Base-by-base conservation (phyloP, 1,140 invertebrate genomes). In the Chymomyza costata region DNA sequence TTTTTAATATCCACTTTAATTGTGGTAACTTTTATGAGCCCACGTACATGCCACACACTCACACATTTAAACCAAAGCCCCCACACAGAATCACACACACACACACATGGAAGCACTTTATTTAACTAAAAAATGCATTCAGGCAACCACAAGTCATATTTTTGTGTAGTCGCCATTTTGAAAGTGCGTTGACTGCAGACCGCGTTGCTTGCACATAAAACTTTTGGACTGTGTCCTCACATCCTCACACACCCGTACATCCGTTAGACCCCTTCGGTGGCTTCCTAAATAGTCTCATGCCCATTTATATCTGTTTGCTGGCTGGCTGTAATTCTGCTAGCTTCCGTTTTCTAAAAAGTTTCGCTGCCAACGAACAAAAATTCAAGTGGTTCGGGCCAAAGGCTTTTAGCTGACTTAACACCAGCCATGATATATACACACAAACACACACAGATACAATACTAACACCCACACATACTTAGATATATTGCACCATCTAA, bases 331-430 rank as follows among this genome's bases (percentile, higher is more conserved):
- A 78, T 78, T 76, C 71, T 45, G 66, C 58, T 71, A 59, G 71
- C 71, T 64, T 78, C 71, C 71, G 71, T 63, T 78, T n/a, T 56
- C 71, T 71, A 78, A 76, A 76, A 76, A 76, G 71, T 76, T 76
- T 47, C 52, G 62, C 62, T 46, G 54, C 32, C 51, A 28, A 25
- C 3, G 3, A 8, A 69, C 57, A 44, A 55, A 63, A 76, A 60
- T 71, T 76, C 66, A 78, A 78, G 71, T 78, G 71, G 71, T 78
- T 52, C 54, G 48, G 50, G 32, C 53, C 62, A 67, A 66, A 78
- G 71, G 71, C 71, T 76, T 76, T 76, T 80, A 76, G 71, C 71
- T 71, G 71, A 76, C 71, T 78, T 78, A 76, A 76, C 71, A 74
- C 70, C 65, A 69, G 52, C 45, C 39, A 64, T 50, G 16, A 60